These are phyloP conservation scores for Drosophila kokeensis DNA, from an alignment of 2,888 invertebrate species.

Conservation along the genomic window DNA sequence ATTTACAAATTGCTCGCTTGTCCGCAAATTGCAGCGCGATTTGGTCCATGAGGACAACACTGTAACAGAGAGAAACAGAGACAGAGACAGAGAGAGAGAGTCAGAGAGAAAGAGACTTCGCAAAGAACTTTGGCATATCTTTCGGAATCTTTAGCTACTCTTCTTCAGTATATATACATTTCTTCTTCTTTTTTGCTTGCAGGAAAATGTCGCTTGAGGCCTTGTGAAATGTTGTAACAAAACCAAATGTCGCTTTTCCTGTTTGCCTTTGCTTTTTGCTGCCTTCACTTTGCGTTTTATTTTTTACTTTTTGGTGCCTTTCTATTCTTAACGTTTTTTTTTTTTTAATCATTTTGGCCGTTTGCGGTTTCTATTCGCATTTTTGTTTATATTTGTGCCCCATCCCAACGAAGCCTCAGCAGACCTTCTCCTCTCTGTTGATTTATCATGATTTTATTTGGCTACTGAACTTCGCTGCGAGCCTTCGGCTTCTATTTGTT, in stretches of 20 bases:
- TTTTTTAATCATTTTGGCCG: constrained; percentile 69
- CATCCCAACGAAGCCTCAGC: constrained; percentile 5
- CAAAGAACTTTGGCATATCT: constrained; percentile 51
- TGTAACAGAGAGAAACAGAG: neutral
- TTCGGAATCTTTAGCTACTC: constrained; percentile 38
- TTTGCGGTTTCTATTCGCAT: constrained; percentile 65
- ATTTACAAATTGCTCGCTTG: constrained; percentile 81
- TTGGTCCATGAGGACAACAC: constrained; percentile 29
- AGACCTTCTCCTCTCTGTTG: constrained; percentile 61
- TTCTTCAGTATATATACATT: constrained; percentile 11
- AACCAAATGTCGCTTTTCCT: constrained; percentile 78
- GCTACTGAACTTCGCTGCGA: constrained; percentile 57
- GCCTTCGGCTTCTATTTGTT: constrained; percentile 47
- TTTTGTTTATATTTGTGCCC: constrained; percentile 70
- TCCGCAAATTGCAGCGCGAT: constrained; percentile 74
- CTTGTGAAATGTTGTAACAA: constrained; percentile 71
- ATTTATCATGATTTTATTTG: constrained; percentile 81
- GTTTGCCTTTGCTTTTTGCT: constrained; percentile 62
- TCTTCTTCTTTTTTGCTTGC: neutral
- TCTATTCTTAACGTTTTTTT: constrained; percentile 5
- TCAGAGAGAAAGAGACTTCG: neutral
- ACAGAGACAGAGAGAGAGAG: neutral
- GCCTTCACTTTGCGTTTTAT: constrained; percentile 23
- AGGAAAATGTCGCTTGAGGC: constrained; percentile 58
- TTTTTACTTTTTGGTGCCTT: neutral